Evolutionary conservation across 2,888 invertebrate genomes (phyloP), one percentile per base, ranked within the genome.

Genomic region (Tinea trinotella): DNA sequence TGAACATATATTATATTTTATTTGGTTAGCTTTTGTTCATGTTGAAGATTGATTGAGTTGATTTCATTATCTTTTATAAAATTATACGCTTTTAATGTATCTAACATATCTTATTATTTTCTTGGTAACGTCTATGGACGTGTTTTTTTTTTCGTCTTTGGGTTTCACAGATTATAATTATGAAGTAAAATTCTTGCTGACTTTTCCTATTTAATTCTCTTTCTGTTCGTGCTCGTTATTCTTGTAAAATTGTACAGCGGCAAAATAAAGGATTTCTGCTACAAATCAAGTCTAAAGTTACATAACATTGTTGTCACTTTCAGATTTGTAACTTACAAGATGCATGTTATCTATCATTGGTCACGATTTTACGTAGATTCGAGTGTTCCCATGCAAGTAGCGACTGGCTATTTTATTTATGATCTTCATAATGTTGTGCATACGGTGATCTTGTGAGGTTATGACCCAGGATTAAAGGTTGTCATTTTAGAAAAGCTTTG

Each of bases 1-100:
- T 65, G 65, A 64, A 69, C n/a, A 72, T 70, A 68, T 68, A n/a
- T 71, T 65, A 70, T 74, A 70, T 74, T 69, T 68, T 62, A 64
- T 65, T 48, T 46, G 18, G 19, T 18, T 46, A 46, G 17, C 3
- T 46, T 19, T 46, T 2, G n/a, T 7, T 15, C 17, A 18, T 18
- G 19, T 46, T 46, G 2, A 6, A 40, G 15, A 46, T 46, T 17
- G 19, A 19, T 46, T 46, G 15, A 2, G 19, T 18, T 17, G 19
- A 46, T 46, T n/a, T 12, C 7, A 40, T 40, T 40, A 40, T 40
- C 40, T 40, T 40, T 40, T 13, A n/a, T 40, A 24, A 24, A 7
- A 24, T 15, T 40, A 10, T 30, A 30, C 30, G 2, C 30, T 30
- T 30, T 2, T 30, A 10, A 30, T 7, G 30, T 30, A 10, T 30